Evolutionary conservation across 2,113 vertebrate genomes (phyloP), one percentile per base, ranked within the genome.

Genomic region (Jacana jacana): DNA sequence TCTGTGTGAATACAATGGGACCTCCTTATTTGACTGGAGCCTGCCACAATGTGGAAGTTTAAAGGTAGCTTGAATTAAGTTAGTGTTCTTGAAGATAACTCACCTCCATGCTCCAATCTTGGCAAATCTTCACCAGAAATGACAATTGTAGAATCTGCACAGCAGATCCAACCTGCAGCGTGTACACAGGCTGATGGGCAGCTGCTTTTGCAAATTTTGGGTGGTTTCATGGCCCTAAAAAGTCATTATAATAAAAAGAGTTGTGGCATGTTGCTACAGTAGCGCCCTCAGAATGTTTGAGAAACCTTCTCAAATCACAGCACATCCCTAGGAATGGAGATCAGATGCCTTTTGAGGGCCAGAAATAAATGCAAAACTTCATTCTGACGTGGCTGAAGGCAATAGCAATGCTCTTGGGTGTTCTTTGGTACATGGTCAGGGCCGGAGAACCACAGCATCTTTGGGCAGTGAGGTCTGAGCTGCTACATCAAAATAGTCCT

Each of bases 341-440:
- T 42, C 2, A 1, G 24, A 10, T 57, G 24, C 30, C 9, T 42
- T 14, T 17, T 40, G 9, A 69, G 9, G 27, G n/a, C 18, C 37
- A 46, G 35, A 86, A 61, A 40, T 1, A 1, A 37, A 44, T 0
- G 1, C 7, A 4, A 14, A 31, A 12, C 17, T 88, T 90, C 54
- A 52, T 66, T 28, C 42, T 58, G 30, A 4, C 22, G 16, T 44
- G 22, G 8, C 44, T 61, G 31, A 73, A 78, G 31, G 72, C 27
- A 83, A 4, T 5, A 7, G 23, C 0, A 3, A 61, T 66, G 37
- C 31, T 66, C 28, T 37, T 14, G 17, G 51, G 24, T 28, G 31
- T 91, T 82, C 30, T 6, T 71, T 0, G 0, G 6, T 35, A 2
- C 1, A 0, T 33, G 17, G 9, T 60, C 2, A 5, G 33, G 33